Evolutionary conservation across 2,113 vertebrate genomes (phyloP).

Genomic region (Caretta caretta): DNA sequence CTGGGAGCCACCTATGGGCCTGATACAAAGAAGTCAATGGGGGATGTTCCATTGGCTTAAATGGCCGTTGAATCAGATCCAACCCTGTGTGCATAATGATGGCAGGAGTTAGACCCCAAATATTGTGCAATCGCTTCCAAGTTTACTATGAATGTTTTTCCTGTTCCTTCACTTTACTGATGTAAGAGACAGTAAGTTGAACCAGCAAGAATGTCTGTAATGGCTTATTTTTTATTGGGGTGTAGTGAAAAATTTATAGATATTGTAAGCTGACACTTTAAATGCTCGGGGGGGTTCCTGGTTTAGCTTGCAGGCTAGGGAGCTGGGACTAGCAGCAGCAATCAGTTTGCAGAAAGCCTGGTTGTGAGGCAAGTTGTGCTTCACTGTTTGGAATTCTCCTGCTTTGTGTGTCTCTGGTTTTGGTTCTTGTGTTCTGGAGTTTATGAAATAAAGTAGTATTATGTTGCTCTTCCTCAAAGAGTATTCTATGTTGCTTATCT

Average conservation of each 20-base stretch:
- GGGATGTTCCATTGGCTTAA: background rate
- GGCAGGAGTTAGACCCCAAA: background rate
- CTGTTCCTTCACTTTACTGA: background rate
- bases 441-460: background rate
- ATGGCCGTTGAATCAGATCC: background rate
- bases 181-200: background rate
- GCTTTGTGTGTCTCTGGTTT: background rate
- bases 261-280: background rate
- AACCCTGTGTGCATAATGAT: rapidly evolving
- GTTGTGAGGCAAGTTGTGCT: background rate
- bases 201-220: background rate
- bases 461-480: background rate
- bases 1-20: background rate
- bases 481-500: background rate
- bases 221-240: background rate
- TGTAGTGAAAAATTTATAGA: background rate
- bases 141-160: background rate
- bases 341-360: background rate
- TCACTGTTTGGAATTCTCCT: background rate
- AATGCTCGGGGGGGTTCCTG: background rate
- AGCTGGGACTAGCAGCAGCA: background rate
- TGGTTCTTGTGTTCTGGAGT: background rate
- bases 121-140: background rate
- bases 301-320: background rate
- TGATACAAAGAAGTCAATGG: background rate